A percentile compares a stretch with the other conserved stretches of the same genome.
Conservation (phyloP, 2,113 vertebrate genomes). For the Salvelinus fontinalis region DNA sequence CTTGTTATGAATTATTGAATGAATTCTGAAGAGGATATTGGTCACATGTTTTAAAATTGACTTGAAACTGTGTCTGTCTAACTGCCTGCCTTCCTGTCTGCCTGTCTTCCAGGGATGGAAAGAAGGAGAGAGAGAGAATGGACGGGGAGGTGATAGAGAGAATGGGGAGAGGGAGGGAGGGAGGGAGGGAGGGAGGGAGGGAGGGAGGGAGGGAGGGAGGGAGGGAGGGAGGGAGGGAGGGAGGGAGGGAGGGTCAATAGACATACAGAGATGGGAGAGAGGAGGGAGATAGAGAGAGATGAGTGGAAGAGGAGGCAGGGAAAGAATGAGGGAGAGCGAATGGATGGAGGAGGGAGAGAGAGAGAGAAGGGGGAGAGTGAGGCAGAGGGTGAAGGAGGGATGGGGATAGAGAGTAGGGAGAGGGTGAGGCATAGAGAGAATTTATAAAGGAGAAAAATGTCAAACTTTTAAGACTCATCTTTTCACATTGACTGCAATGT, state of each 20-base stretch:
- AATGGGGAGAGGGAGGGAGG: not conserved
- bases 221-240: not conserved
- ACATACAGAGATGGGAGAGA: not conserved
- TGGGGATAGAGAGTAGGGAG: not conserved
- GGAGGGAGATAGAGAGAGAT: not conserved
- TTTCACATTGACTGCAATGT: no score
- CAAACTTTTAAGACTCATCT: no score
- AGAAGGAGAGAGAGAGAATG: not conserved
- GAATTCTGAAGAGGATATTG: no score
- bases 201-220: not conserved
- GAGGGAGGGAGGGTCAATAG: not conserved
- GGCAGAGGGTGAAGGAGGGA: not conserved
- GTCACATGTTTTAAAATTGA: no score
- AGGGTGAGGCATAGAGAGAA: slow-evolving; percentile 19
- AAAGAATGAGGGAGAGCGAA: not conserved
- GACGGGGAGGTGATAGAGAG: not conserved
- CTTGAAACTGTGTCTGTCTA: no score
- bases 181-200: not conserved
- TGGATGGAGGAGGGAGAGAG: not conserved
- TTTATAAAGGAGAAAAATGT: no score
- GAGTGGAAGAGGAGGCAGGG: not conserved
- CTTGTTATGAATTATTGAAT: no score
- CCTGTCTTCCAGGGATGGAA: slow-evolving; percentile 12
- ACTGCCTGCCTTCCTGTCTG: no score
- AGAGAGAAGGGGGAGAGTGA: not conserved